A percentile compares a stretch with the other conserved stretches of the same genome.
These are phyloP conservation scores for Globia sparganii DNA, from an alignment of 2,888 invertebrate genomes.

Conservation along the genomic window DNA sequence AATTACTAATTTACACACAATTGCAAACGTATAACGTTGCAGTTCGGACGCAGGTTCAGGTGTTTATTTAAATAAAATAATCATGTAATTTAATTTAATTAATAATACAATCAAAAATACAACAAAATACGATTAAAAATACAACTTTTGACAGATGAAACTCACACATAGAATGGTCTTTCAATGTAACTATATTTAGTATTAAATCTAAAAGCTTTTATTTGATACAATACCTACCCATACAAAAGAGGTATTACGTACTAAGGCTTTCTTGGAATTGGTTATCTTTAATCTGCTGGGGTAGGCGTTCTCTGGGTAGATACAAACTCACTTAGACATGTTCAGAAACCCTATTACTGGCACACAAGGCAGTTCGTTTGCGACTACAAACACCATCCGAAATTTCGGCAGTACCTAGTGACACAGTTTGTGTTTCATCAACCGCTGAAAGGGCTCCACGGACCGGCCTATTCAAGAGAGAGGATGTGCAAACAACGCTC, in stretches of 20 bases:
- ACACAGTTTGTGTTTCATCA: constrained; percentile 89
- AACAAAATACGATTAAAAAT: too few species aligned
- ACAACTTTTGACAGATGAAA: too few species aligned
- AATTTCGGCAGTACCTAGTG: constrained; percentile 85
- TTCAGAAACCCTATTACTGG: constrained; percentile 79
- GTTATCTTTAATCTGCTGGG: constrained; percentile 61
- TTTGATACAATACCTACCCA: constrained; percentile 15
- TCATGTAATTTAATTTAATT: too few species aligned
- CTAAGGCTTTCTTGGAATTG: constrained; percentile 52
- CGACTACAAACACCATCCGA: constrained; percentile 80
- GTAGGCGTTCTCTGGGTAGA: constrained; percentile 43
- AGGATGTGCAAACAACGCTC: constrained; percentile 78
- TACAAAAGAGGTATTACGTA: constrained; percentile 46
- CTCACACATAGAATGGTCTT: constrained; percentile 3
- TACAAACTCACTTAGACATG: constrained; percentile 64
- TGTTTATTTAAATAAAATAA: too few species aligned
- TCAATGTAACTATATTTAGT: constrained; percentile 31
- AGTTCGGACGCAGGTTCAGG: too few species aligned
- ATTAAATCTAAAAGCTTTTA: constrained; percentile 39
- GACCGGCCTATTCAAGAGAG: constrained; percentile 79
- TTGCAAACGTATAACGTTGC: too few species aligned
- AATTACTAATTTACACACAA: too few species aligned
- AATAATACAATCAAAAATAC: too few species aligned
- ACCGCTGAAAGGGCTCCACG: constrained; percentile 79
- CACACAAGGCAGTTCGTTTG: constrained; percentile 81